A percentile compares a stretch with the other conserved stretches of the same genome.
Conservation (phyloP, 2,888 invertebrate genomes). For the Leptura quadrifasciata region DNA sequence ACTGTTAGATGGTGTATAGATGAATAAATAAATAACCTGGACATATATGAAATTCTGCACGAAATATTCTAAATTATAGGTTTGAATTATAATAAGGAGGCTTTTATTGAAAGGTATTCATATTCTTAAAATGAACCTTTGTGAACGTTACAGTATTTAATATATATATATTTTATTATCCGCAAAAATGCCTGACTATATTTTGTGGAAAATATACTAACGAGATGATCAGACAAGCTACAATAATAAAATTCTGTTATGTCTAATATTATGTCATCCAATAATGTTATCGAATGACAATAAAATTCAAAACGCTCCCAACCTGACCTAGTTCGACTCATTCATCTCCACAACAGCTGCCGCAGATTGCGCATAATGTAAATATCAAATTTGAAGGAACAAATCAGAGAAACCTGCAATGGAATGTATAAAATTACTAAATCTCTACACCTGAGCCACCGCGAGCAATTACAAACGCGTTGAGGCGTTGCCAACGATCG, state of each 20-base stretch:
- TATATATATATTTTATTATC: no score
- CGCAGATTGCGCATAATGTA: conserved; percentile 42
- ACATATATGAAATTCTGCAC: no score
- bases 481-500: conserved; percentile 10
- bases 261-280: conserved; percentile 16
- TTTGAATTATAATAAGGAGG: no score
- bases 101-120: no score
- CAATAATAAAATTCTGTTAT: conserved; percentile 20
- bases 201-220: neutral
- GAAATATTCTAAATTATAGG: no score
- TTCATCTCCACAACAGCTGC: conserved; percentile 39
- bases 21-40: no score
- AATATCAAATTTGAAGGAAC: conserved; percentile 42
- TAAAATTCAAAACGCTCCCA: conserved; percentile 30
- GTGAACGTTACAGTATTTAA: no score
- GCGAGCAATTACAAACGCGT: conserved; percentile 28
- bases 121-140: no score
- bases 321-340: conserved; percentile 32
- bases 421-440: conserved; percentile 59
- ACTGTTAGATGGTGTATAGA: no score
- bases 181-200: no score
- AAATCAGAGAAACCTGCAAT: conserved; percentile 47
- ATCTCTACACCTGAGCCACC: conserved; percentile 58
- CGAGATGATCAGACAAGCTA: conserved; percentile 12
- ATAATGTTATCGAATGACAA: conserved; percentile 33